Conservation (phyloP, 2,113 vertebrate genomes). For the Donacobius atricapilla region DNA sequence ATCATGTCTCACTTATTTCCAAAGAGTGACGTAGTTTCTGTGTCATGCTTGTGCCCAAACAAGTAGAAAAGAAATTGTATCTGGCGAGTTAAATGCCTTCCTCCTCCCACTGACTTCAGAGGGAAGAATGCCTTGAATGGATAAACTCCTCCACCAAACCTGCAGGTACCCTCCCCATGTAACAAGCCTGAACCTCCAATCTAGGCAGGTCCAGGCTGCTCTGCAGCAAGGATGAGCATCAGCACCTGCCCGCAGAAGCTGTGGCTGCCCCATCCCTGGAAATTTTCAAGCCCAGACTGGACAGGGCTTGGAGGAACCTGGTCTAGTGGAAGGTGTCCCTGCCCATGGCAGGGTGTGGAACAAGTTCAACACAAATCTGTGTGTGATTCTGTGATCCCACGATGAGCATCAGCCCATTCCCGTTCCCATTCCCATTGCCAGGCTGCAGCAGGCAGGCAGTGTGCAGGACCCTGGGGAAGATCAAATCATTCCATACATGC, state of each 20-base stretch:
- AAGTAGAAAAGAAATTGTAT: background rate
- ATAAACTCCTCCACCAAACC: background rate
- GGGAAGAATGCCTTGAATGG: background rate
- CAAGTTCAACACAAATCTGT: accelerated
- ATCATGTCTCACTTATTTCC: background rate
- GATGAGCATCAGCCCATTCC: background rate
- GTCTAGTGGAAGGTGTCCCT: accelerated
- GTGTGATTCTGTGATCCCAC: background rate
- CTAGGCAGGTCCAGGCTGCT: background rate
- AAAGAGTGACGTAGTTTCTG: background rate
- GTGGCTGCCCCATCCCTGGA: background rate
- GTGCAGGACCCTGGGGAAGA: background rate
- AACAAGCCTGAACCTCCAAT: background rate
- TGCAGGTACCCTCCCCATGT: background rate
- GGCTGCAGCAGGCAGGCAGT: background rate
- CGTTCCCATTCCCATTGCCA: background rate
- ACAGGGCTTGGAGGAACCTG: background rate
- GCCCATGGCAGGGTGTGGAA: background rate
- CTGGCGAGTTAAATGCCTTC: background rate
- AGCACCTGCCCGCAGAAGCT: background rate
- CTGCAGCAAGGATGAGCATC: background rate
- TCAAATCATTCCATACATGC: background rate
- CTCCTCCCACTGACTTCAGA: background rate
- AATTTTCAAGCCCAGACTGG: background rate
- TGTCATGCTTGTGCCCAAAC: background rate